Percentiles rank a stretch among this genome's conserved stretches.
phyloP scores from a whole-genome alignment of 2,888 invertebrate genomes.

The Minunthozetes semirufus region DNA sequence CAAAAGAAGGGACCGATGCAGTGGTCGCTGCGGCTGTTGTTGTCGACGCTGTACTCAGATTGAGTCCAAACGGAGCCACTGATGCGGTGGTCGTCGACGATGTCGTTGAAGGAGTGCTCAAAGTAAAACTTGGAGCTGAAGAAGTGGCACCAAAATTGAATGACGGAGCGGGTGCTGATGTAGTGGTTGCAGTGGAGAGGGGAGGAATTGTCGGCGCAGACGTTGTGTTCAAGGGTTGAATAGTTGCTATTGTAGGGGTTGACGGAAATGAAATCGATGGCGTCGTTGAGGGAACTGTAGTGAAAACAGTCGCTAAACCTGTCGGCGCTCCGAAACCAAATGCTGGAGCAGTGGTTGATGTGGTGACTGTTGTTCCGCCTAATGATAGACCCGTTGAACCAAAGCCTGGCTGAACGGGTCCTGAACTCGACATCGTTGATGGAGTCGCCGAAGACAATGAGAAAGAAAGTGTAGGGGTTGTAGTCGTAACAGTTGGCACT shows the following conservation, averaged over 20 bases:
- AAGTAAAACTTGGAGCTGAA: neutral
- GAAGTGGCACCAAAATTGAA: neutral
- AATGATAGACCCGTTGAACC: neutral
- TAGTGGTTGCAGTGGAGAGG: neutral
- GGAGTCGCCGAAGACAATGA: neutral
- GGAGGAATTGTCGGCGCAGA: neutral
- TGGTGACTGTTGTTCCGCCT: neutral
- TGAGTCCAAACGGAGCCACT: conserved; percentile 19
- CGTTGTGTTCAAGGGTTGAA: neutral
- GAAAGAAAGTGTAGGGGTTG: conserved; percentile 8
- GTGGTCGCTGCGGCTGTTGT: conserved; percentile 34
- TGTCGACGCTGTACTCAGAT: conserved; percentile 33
- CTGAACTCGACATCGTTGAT: neutral
- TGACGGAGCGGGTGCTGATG: conserved; percentile 23
- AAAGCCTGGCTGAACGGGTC: neutral
- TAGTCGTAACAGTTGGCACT: neutral
- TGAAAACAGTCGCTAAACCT: no score
- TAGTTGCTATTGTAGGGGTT: neutral
- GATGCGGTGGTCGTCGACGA: conserved; percentile 20
- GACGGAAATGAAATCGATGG: no score
- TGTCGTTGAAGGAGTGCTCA: conserved; percentile 11
- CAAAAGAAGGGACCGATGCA: conserved; percentile 27
- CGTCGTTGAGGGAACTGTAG: no score
- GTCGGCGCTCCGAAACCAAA: neutral
- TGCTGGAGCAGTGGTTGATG: neutral